Base-by-base conservation (phyloP, 2,797 vertebrate species). In the Lindbergichthys nudifrons region DNA sequence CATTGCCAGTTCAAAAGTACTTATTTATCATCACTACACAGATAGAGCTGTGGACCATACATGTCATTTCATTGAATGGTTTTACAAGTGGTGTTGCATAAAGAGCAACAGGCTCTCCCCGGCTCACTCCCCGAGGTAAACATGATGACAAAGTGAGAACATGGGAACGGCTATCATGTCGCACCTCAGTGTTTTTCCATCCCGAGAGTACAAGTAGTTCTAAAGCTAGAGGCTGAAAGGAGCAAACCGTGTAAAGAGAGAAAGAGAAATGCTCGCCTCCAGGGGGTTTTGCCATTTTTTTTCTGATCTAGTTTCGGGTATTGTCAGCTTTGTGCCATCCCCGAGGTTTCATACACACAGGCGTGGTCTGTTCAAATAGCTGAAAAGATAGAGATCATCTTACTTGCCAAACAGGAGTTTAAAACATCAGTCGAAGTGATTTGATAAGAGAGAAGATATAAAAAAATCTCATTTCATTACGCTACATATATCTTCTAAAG, bases 291-390 rank as follows among this genome's bases (percentile, higher is more conserved):
- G 56, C 62, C 16, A 1, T 48, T 51, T 63, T 67, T 75, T 77
- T 61, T 72, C 51, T 70, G 41, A 78, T 82, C 81, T 73, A 57
- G 81, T 86, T 88, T 81, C 58, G 58, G 47, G 60, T 63, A 63
- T 80, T 53, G 83, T 82, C 53, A 48, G 64, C 52, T 62, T 52
- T 68, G 52, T 68, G 54, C 45, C 52, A 43, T 84, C 86, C 68
- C 77, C n/a, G 43, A 72, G 65, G 75, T 61, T 77, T 81, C 66
- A 71, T 18, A 67, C 53, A 77, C 59, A 70, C 62, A 84, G 90
- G 91, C 45, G 87, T 81, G 84, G 87, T 70, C 62, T 39, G 51
- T 56, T 51, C 60, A 86, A 88, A 88, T 12, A 87, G 57, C 85
- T 80, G 3, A 26, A 41, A 70, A 70, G 50, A 8, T 15, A 15